phyloP scores from a whole-genome alignment of 2,113 vertebrate genomes.

The Smithornis capensis region DNA sequence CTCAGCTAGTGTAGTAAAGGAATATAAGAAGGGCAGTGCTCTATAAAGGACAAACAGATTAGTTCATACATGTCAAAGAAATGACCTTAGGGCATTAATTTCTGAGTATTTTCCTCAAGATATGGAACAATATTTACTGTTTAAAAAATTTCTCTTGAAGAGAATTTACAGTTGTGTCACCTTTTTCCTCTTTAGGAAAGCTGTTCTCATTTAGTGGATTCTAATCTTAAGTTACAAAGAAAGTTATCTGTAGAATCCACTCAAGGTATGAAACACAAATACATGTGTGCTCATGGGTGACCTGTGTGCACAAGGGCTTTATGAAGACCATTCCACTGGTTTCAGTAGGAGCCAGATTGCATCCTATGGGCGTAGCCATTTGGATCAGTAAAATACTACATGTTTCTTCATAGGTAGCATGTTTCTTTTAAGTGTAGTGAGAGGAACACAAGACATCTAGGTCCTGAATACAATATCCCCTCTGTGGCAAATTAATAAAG shows the following conservation, averaged over 20 bases:
- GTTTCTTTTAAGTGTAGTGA: background rate
- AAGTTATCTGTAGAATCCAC: background rate
- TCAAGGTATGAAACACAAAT: background rate
- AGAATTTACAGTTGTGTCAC: background rate
- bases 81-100: background rate
- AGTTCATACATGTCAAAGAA: background rate
- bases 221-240: background rate
- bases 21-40: background rate
- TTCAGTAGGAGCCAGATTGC: background rate
- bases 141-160: background rate
- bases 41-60: background rate
- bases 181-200: background rate
- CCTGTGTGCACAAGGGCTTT: background rate
- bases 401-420: background rate
- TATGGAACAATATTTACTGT: background rate
- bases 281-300: fast-evolving
- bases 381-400: background rate
- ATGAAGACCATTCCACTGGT: background rate
- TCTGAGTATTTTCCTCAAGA: background rate
- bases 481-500: background rate
- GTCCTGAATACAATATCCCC: background rate
- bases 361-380: background rate
- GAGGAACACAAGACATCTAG: background rate
- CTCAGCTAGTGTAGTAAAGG: background rate
- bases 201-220: background rate